Evolutionary conservation across 2,888 invertebrate species (phyloP).

Genomic region (Brachypterus glaber): DNA sequence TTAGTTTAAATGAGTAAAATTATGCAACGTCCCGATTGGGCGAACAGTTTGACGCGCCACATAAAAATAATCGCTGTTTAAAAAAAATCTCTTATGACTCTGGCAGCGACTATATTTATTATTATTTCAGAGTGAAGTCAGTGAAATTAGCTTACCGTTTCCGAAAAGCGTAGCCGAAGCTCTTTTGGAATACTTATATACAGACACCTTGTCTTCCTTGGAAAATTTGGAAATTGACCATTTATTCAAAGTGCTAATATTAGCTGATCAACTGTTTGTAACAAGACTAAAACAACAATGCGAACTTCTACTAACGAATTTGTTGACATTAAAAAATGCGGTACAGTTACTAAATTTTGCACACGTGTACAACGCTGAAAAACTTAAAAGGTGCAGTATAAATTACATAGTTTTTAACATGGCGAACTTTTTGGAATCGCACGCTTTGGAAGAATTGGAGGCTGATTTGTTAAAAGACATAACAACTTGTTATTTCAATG

Average conservation of each 20-base stretch:
- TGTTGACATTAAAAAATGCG: constrained; percentile 65
- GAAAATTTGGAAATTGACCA: constrained; percentile 57
- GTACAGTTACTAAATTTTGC: constrained; percentile 69
- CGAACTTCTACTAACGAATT: constrained; percentile 53
- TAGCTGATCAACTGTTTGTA: constrained; percentile 74
- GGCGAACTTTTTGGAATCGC: constrained; percentile 58
- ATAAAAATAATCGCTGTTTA: too few species aligned
- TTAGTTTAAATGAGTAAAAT: too few species aligned
- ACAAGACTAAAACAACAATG: constrained; percentile 59
- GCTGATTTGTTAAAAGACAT: constrained; percentile 53
- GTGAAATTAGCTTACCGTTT: constrained; percentile 46
- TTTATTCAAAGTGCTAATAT: constrained; percentile 60
- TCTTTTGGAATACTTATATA: constrained; percentile 67
- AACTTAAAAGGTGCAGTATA: constrained; percentile 63
- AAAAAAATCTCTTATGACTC: too few species aligned
- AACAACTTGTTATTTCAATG: constrained; percentile 55
- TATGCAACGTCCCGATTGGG: too few species aligned
- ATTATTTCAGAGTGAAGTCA: constrained; percentile 23
- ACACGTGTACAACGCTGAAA: constrained; percentile 61
- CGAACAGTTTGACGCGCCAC: too few species aligned
- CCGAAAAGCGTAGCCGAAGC: constrained; percentile 52
- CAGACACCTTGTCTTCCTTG: constrained; percentile 53
- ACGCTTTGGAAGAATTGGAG: constrained; percentile 55
- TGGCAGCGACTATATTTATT: too few species aligned
- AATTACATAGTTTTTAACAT: constrained; percentile 72